phyloP scores from a whole-genome alignment of 2,797 vertebrate species.

The Bucorvus abyssinicus region DNA sequence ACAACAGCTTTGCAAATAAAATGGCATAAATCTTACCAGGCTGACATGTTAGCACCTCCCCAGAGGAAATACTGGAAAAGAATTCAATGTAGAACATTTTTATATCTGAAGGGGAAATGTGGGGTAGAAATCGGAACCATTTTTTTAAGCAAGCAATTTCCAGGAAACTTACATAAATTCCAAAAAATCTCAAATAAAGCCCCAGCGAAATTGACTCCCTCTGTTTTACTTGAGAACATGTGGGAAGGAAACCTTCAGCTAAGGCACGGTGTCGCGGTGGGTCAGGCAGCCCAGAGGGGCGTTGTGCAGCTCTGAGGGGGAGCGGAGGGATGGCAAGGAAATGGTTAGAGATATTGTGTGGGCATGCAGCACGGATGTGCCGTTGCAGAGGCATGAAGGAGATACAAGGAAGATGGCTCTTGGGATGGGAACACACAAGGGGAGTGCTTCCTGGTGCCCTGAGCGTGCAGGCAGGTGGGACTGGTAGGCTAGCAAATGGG shows the following conservation, averaged over 20 bases:
- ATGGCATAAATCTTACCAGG: background rate
- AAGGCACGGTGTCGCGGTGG: background rate
- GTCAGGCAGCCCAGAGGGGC: background rate
- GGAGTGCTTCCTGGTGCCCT: background rate
- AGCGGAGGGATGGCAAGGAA: background rate
- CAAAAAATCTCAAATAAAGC: background rate
- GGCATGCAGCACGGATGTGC: background rate
- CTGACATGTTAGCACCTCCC: slow-evolving; percentile 1
- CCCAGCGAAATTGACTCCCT: background rate
- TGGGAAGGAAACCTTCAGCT: background rate
- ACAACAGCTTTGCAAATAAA: slow-evolving; percentile 30
- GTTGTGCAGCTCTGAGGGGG: background rate
- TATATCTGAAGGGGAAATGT: background rate
- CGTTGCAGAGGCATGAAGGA: background rate
- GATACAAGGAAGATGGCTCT: background rate
- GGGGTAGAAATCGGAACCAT: background rate
- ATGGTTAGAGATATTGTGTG: background rate
- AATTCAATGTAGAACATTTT: background rate
- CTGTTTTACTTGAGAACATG: background rate
- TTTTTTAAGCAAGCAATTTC: background rate
- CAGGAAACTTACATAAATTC: background rate
- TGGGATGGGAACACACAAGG: background rate
- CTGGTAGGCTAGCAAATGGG: background rate
- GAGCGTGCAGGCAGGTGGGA: rapidly evolving
- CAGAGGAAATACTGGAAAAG: background rate